Conservation (phyloP, 2,888 invertebrate species). For the Ophion slaviceki region DNA sequence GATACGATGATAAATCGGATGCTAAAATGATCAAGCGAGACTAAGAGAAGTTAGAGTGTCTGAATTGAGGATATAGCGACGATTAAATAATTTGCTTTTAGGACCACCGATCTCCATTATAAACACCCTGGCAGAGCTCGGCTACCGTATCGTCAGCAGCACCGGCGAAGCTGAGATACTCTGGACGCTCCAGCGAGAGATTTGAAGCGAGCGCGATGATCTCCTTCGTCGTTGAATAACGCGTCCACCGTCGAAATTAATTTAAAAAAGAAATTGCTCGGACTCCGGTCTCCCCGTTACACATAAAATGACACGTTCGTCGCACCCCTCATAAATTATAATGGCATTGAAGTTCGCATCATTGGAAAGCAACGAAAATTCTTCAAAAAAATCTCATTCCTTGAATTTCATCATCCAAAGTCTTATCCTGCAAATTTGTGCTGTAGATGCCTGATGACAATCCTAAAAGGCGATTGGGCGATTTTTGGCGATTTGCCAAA, state of each 20-base stretch:
- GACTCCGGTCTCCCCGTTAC: not conserved
- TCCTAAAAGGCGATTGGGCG: no score
- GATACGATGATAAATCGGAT: not conserved
- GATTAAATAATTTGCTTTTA: slow-evolving; percentile 73
- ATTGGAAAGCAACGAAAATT: no score
- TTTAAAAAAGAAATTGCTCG: not conserved
- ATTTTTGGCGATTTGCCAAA: no score
- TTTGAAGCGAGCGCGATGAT: slow-evolving; percentile 82
- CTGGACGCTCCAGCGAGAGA: slow-evolving; percentile 93
- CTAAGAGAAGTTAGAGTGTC: not conserved
- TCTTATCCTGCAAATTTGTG: no score
- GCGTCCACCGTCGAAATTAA: slow-evolving; percentile 35
- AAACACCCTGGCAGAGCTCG: slow-evolving; percentile 90
- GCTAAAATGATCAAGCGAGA: not conserved
- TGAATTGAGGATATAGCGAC: slow-evolving; percentile 46
- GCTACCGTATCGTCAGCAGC: slow-evolving; percentile 91
- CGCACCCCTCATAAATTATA: slow-evolving; percentile 1
- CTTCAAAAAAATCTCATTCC: no score
- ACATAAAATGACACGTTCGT: not conserved
- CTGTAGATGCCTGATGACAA: no score
- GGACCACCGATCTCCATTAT: slow-evolving; percentile 88
- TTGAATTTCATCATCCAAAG: no score
- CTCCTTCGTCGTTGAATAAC: slow-evolving; percentile 34
- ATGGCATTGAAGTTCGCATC: no score
- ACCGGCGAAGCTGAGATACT: slow-evolving; percentile 93